Conservation (phyloP, 2,113 vertebrate species). For the Xiphophorus couchianus region DNA sequence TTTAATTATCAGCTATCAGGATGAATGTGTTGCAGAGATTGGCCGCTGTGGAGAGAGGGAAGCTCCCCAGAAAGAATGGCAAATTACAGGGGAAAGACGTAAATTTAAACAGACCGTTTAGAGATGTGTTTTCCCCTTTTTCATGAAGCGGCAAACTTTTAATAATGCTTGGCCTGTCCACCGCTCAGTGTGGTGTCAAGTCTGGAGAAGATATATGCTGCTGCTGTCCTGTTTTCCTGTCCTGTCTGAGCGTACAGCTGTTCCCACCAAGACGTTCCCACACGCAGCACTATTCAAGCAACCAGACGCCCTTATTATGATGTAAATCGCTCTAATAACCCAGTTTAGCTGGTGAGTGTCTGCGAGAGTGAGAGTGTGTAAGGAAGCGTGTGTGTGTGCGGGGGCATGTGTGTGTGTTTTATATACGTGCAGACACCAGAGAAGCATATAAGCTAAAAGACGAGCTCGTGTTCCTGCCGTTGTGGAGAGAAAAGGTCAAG, state of each 20-base stretch:
- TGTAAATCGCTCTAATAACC: constrained; percentile 84
- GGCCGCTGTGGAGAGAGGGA: constrained; percentile 4
- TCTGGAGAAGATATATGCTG: constrained; percentile 52
- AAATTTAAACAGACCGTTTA: constrained; percentile 34
- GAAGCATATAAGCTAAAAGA: constrained; percentile 16
- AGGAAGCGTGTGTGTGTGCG: constrained; percentile 36
- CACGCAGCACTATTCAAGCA: constrained; percentile 76
- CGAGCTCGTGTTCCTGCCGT: not conserved
- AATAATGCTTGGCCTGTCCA: constrained; percentile 23
- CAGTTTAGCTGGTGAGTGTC: constrained; percentile 73
- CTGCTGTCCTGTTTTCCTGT: constrained; percentile 45
- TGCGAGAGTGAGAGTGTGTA: constrained; percentile 35
- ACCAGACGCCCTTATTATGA: constrained; percentile 80
- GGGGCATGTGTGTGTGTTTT: constrained; percentile 19
- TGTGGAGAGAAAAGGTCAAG: constrained; percentile 48
- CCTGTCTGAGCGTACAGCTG: constrained; percentile 74
- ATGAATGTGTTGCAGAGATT: constrained; percentile 41
- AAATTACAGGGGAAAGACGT: not conserved
- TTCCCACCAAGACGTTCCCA: constrained; percentile 76
- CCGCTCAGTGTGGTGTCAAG: constrained; percentile 33
- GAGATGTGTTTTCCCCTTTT: constrained; percentile 4
- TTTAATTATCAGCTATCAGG: constrained; percentile 59
- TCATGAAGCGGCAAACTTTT: constrained; percentile 3
- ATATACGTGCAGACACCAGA: constrained; percentile 29
- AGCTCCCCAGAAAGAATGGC: constrained; percentile 12